Evolutionary conservation across 2,888 invertebrate species (phyloP), one percentile per base, ranked within the genome.

Genomic region (Coelinius sp.): DNA sequence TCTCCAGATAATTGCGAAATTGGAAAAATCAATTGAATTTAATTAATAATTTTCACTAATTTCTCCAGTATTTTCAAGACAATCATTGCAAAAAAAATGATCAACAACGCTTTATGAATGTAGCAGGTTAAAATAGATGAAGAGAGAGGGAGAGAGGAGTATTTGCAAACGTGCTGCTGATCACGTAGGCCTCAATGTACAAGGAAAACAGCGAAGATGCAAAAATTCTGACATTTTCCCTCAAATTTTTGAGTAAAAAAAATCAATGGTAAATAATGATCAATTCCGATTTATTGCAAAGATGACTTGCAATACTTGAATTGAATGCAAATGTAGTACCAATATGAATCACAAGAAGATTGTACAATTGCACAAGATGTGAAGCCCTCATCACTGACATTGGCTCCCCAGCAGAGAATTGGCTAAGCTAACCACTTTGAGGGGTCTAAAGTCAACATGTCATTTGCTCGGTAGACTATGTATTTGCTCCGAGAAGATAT

Each of bases 321-420:
- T 25, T 25, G 27, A 53, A 25, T 27, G n/a, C 14, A 24, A 27
- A 56, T 27, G 12, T 25, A 27, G n/a, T 2, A 56, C 8, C 3
- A 56, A 56, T 56, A 56, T 24, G 63, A 49, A 49, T 49, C 46
- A 41, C 41, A 12, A 10, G 10, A 7, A 14, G 44, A 44, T n/a
- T n/a, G 35, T 35, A 35, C 8, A n/a, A 49, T 49, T 49, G 46
- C 46, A 49, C 46, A 49, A 49, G 17, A 49, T 1, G 20, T 20
- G 46, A 7, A 49, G 46, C 46, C 10, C 8, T 49, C 5, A 35
- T 35, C 17, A 59, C n/a, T 68, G 27, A 68, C 27, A 62, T 62
- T 68, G 59, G 68, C 71, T 74, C 75, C 71, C 71, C 67, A 67
- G 74, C 70, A 63, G 73, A 76, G 73, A 69, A 68, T 71, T 65